Conservation (phyloP, 2,797 vertebrate species). For the Phyllotis vaccarum region DNA sequence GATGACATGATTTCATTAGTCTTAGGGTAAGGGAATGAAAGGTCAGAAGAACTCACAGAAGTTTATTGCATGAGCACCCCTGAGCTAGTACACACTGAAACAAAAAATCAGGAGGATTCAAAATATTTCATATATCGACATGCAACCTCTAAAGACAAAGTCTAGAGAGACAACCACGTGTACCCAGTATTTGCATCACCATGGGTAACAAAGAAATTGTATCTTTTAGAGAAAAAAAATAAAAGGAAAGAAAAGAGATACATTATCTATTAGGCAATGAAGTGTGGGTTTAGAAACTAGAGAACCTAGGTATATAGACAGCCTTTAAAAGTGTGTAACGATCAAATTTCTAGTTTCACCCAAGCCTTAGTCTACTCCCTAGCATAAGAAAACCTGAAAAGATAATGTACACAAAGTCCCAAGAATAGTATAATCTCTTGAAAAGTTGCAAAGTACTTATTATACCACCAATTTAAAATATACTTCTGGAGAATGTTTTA, state of each 20-base stretch:
- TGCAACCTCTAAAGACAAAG: neutral
- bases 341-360: conserved; percentile 16
- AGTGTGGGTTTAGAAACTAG: neutral
- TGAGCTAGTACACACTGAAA: neutral
- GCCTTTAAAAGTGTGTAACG: neutral
- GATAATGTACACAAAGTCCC: neutral
- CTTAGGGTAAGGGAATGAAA: neutral
- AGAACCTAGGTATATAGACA: neutral
- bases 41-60: neutral
- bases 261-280: neutral
- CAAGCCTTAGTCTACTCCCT: neutral
- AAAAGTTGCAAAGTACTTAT: neutral
- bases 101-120: neutral
- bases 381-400: neutral
- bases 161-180: neutral
- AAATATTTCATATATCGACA: neutral
- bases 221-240: neutral
- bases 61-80: neutral
- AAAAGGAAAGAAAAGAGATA: neutral
- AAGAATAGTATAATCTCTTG: neutral
- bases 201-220: neutral
- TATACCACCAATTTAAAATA: neutral
- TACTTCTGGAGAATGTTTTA: neutral
- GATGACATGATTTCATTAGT: neutral
- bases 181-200: neutral